phyloP scores from a whole-genome alignment of 2,797 vertebrate species.

The Ptychadena robeensis region DNA sequence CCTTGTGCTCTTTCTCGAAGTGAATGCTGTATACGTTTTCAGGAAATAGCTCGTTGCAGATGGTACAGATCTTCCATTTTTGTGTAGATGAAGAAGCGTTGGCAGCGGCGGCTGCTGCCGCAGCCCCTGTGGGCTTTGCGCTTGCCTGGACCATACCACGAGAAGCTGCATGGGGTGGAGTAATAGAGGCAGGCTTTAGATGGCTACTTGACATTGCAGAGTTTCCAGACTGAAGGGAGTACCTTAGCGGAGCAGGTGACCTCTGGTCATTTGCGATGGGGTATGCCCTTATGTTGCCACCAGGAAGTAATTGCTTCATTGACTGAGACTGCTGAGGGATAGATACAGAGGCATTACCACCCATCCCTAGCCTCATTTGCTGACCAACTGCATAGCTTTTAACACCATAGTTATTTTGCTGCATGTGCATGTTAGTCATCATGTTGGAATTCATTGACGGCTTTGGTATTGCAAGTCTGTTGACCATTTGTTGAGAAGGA shows the following conservation, averaged over 20 bases:
- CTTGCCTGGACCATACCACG: constrained; percentile 83
- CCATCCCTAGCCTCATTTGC: constrained; percentile 83
- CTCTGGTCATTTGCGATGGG: constrained; percentile 77
- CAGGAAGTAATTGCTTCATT: constrained; percentile 87
- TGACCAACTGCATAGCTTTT: constrained; percentile 84
- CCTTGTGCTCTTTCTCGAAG: constrained; percentile 98
- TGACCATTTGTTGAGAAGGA: constrained; percentile 86
- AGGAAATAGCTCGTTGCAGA: constrained; percentile 98
- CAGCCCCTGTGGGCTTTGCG: constrained; percentile 73
- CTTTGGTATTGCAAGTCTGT: constrained; percentile 88
- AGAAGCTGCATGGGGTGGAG: constrained; percentile 77
- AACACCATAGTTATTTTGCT: constrained; percentile 85
- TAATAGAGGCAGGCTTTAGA: constrained; percentile 84
- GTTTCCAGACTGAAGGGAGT: constrained; percentile 78
- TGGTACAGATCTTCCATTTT: constrained; percentile 99
- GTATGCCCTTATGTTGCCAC: constrained; percentile 80
- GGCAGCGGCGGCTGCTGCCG: constrained; percentile 76
- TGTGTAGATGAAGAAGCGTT: constrained; percentile 93
- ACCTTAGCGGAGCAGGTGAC: constrained; percentile 75
- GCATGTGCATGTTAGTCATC: constrained; percentile 87
- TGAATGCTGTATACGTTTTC: constrained; percentile 97
- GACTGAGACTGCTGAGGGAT: constrained; percentile 89
- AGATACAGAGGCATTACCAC: constrained; percentile 86
- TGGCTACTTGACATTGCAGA: constrained; percentile 76
- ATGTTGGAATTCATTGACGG: constrained; percentile 84